Base-by-base conservation (phyloP, 2,797 vertebrate genomes). In the Melanotaenia pygmaea region DNA sequence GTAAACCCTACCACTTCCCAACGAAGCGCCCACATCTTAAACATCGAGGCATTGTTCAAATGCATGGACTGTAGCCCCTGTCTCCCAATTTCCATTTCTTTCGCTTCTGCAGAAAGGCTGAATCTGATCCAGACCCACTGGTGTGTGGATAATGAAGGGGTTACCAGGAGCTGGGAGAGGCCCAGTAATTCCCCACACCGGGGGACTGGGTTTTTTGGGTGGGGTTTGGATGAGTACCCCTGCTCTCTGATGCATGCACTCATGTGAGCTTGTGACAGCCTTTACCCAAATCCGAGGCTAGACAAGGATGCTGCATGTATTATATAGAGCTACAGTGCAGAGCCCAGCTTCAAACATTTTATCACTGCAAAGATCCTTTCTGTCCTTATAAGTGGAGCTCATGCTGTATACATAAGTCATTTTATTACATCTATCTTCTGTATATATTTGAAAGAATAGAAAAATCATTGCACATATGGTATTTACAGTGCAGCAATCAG, bases 131-230 rank as follows among this genome's bases (percentile, higher is more conserved):
- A 92, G 91, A 92, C 87, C 87, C 95, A 95, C 93, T 95, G 95
- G 94, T 95, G 94, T 95, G 95, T 95, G 95, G 93, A 95, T 95
- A 95, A 95, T 95, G 94, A 95, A 94, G 92, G 93, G 94, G 94
- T 94, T 94, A 94, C 94, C 89, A 90, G 92, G 91, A 94, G 94
- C 94, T 91, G 92, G 93, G 93, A 93, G 94, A 94, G 94, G 94
- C 94, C 93, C 90, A 91, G 94, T 95, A 95, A 95, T 95, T 95
- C 95, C 93, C 92, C 83, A 63, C 94, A 94, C 93, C 92, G 76
- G 91, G 92, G 93, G 92, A 94, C 93, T 86, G 92, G 93, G 91
- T 94, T 94, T 94, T 93, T 93, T 93, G 93, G 93, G 93, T 91
- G 93, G 93, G 88, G 93, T 90, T 92, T 93, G 94, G 93, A 93